Conservation (phyloP, 1,140 invertebrate species). For the Polyergus mexicanus region DNA sequence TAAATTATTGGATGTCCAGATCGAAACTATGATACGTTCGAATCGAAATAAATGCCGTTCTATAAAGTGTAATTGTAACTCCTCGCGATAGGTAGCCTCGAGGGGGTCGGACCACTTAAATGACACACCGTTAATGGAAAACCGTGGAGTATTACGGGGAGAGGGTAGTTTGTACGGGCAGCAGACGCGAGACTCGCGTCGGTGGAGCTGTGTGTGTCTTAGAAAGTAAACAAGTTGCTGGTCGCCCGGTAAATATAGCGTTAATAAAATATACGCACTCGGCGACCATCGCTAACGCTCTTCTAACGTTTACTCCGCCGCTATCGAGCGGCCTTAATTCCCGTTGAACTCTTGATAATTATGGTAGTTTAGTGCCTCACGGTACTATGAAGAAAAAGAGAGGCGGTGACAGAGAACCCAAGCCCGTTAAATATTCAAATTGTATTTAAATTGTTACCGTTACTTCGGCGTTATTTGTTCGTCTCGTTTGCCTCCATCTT, state of each 20-base stretch:
- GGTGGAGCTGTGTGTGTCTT: conserved; percentile 72
- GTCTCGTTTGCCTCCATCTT: conserved; percentile 62
- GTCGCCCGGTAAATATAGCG: conserved; percentile 78
- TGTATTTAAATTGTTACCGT: conserved; percentile 81
- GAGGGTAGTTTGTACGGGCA: conserved; percentile 52
- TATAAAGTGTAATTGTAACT: conserved; percentile 44
- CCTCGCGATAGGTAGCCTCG: not conserved
- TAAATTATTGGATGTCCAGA: conserved; percentile 10
- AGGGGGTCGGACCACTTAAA: conserved; percentile 65
- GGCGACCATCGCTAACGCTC: conserved; percentile 53
- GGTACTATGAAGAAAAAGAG: conserved; percentile 58
- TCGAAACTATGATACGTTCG: not conserved
- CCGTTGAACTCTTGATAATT: conserved; percentile 75
- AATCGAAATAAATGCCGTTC: conserved; percentile 21
- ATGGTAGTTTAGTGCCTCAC: conserved; percentile 74
- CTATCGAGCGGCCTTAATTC: conserved; percentile 76
- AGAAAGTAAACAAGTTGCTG: conserved; percentile 76
- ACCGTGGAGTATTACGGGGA: conserved; percentile 64
- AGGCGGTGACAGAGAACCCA: conserved; percentile 26
- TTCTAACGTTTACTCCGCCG: conserved; percentile 52
- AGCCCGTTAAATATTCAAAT: conserved; percentile 79
- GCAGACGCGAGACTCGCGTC: conserved; percentile 51
- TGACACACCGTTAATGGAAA: conserved; percentile 78
- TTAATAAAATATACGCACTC: conserved; percentile 81
- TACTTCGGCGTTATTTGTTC: conserved; percentile 74